Conservation (phyloP, 1,140 invertebrate species). For the Mylabris phalerata region DNA sequence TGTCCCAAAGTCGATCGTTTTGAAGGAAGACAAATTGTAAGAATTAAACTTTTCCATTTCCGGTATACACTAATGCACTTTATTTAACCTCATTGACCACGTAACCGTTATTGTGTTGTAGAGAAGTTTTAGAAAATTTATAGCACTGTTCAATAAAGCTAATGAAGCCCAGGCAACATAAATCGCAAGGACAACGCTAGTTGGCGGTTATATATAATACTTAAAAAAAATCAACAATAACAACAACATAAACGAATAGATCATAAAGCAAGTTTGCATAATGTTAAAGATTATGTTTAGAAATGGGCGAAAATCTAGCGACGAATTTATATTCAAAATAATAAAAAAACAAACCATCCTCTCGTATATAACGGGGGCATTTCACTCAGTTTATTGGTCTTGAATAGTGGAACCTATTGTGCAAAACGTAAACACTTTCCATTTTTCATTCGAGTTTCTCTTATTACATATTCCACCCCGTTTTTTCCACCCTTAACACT, state of each 20-base stretch:
- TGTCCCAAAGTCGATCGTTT: constrained; percentile 22
- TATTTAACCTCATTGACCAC: constrained; percentile 39
- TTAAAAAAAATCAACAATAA: constrained; percentile 21
- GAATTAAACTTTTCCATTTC: constrained; percentile 39
- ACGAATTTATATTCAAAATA: too few relatives aligned
- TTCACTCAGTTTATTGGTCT: constrained; percentile 14
- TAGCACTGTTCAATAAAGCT: constrained; percentile 37
- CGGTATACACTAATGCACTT: constrained; percentile 33
- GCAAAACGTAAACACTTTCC: constrained; percentile 19
- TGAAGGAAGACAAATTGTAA: constrained; percentile 34
- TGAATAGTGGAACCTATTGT: constrained; percentile 6
- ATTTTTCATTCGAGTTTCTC: constrained; percentile 18
- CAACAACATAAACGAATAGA: constrained; percentile 19
- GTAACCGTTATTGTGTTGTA: constrained; percentile 37
- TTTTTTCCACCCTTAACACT: too few relatives aligned
- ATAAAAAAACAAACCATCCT: constrained; percentile 16
- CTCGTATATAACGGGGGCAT: not conserved
- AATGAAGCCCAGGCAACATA: constrained; percentile 35
- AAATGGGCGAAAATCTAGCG: not conserved
- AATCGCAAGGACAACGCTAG: constrained; percentile 23
- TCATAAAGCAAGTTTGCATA: constrained; percentile 21
- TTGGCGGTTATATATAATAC: too few relatives aligned
- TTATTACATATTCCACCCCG: too few relatives aligned
- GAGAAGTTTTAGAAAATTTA: constrained; percentile 34
- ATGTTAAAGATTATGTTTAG: constrained; percentile 16